These are phyloP conservation scores for Tyria jacobaeae DNA, from an alignment of 2,888 invertebrate genomes.

Conservation along the genomic window DNA sequence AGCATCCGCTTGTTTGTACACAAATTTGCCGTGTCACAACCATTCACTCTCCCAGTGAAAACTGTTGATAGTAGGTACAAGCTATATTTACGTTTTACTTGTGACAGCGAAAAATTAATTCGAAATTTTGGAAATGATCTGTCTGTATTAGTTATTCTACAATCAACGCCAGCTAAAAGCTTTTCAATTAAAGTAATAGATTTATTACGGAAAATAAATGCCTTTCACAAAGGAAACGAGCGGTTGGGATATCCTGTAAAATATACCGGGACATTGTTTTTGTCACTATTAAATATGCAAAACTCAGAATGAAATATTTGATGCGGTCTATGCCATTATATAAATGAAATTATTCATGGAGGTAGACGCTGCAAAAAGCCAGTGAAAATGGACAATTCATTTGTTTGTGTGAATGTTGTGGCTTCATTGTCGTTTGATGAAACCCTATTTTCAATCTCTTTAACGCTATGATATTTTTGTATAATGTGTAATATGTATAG, in stretches of 20 bases:
- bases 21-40: conserved; percentile 67
- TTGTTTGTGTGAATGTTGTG: conserved; percentile 77
- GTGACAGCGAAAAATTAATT: conserved; percentile 16
- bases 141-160: conserved; percentile 18
- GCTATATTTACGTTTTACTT: conserved; percentile 20
- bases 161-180: conserved; percentile 38
- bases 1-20: conserved; percentile 74
- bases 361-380: conserved; percentile 78
- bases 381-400: conserved; percentile 80
- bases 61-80: conserved; percentile 28
- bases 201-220: conserved; percentile 55
- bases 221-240: conserved; percentile 51
- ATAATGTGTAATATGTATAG: not conserved
- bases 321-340: conserved; percentile 80
- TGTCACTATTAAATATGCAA: conserved; percentile 81
- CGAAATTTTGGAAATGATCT: conserved; percentile 20
- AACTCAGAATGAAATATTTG: conserved; percentile 81
- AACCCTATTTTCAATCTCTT: conserved; percentile 56
- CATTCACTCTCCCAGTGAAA: conserved; percentile 59
- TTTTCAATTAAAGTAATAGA: conserved; percentile 51
- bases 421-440: conserved; percentile 71
- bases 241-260: conserved; percentile 54
- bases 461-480: not conserved
- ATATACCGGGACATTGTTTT: conserved; percentile 73
- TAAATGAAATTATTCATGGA: conserved; percentile 83